Base-by-base conservation (phyloP, 2,797 vertebrate genomes). In the Echiichthys vipera region DNA sequence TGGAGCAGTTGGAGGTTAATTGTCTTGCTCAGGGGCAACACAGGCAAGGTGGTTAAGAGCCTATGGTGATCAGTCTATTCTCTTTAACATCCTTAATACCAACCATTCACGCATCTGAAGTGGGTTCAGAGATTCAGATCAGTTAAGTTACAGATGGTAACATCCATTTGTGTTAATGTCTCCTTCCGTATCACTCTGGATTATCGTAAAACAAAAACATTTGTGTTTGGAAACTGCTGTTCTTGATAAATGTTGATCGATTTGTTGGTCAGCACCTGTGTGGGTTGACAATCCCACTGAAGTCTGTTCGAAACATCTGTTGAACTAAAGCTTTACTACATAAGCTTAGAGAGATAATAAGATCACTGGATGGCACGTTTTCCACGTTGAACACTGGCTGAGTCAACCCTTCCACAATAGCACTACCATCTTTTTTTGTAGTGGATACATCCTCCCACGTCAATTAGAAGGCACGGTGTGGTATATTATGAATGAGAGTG, bases 1-100 rank as follows among this genome's bases (percentile, higher is more conserved):
- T 55, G 57, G 27, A 71, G 46, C 66, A 73, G 68, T 74, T 72
- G 50, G 77, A 85, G 78, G 74, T 87, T 86, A 88, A 88, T 81
- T 86, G 61, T 81, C 46, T 80, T 46, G 62, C 78, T 77, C 12
- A 53, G 66, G 17, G 46, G 78, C 50, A 82, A 65, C 65, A 64
- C 1, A 64, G 22, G 56, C 0, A 7, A 69, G 34, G 65, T 54
- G 63, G 62, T 34, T 69, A 61, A 58, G 69, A 65, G 80, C n/a
- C 9, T 49, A 59, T 34, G 37, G 15, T 55, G 75, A 80, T 84
- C 87, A 72, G 29, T 30, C n/a, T 64, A 61, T 70, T 73, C 50
- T 65, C 30, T 53, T 74, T 66, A 61, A 71, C n/a, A 37, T 62
- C 49, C 40, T 66, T 67, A 50, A 74, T 62, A 64, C 47, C 3